Conservation (phyloP, 2,113 vertebrate genomes). For the Recurvirostra avosetta region DNA sequence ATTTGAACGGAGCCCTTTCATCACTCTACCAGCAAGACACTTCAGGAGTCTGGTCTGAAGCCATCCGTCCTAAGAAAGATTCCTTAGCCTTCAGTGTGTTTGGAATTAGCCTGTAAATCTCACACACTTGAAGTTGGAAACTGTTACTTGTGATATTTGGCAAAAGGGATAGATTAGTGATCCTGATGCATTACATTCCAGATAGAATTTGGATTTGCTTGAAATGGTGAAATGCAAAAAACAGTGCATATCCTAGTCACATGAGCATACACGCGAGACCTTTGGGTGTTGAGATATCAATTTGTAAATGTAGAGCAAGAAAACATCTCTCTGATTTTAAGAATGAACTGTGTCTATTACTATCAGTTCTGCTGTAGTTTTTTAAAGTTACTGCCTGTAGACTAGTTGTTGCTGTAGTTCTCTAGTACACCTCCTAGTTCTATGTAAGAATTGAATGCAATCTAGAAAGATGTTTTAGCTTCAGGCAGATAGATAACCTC, state of each 20-base stretch:
- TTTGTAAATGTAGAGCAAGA: neutral
- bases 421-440: neutral
- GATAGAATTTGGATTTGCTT: neutral
- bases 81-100: neutral
- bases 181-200: neutral
- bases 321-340: neutral
- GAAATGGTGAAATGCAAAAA: neutral
- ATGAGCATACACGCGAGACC: neutral
- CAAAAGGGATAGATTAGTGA: neutral
- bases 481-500: neutral
- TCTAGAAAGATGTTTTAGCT: neutral
- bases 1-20: neutral
- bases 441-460: neutral
- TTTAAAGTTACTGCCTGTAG: neutral
- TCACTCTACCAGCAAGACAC: neutral
- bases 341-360: neutral
- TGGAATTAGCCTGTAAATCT: neutral
- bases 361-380: neutral
- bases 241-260: neutral
- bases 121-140: neutral
- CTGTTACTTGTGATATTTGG: neutral
- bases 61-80: neutral
- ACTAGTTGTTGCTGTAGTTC: neutral
- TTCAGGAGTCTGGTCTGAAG: neutral
- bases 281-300: neutral